Conservation (phyloP, 2,113 vertebrate species). For the Aegithalos caudatus region DNA sequence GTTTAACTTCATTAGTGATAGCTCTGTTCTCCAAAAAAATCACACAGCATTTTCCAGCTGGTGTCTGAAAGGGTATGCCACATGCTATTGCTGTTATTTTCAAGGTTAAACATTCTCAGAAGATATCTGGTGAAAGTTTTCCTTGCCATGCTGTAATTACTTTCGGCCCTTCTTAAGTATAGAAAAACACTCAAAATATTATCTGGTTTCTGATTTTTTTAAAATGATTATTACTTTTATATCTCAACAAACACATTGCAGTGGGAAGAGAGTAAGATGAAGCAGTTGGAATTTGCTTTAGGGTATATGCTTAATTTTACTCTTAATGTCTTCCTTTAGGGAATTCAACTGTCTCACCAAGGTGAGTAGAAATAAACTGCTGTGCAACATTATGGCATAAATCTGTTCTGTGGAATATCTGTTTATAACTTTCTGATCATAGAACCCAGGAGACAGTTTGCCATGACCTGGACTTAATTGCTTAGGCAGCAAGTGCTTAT, state of each 20-base stretch:
- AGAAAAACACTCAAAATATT: background rate
- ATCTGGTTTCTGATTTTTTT: background rate
- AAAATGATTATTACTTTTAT: background rate
- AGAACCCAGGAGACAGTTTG: background rate
- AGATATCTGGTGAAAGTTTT: background rate
- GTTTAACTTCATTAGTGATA: background rate
- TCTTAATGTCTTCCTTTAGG: background rate
- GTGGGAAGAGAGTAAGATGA: background rate
- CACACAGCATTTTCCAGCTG: background rate
- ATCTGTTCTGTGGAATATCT: background rate
- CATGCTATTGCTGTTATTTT: background rate
- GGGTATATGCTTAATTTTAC: background rate
- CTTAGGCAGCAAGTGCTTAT: background rate
- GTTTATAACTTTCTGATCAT: background rate
- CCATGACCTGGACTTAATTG: background rate
- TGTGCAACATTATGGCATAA: conserved; percentile 5
- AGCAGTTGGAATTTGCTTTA: background rate
- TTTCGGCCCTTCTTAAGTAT: background rate
- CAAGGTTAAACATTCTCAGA: background rate
- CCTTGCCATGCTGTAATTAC: background rate
- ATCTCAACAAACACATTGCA: background rate
- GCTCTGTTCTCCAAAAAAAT: background rate
- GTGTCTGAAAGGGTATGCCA: background rate
- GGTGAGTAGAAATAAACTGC: background rate
- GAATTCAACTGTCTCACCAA: background rate